Evolutionary conservation across 2,113 vertebrate species (phyloP), one percentile per base, ranked within the genome.

Genomic region (Microtus ochrogaster): DNA sequence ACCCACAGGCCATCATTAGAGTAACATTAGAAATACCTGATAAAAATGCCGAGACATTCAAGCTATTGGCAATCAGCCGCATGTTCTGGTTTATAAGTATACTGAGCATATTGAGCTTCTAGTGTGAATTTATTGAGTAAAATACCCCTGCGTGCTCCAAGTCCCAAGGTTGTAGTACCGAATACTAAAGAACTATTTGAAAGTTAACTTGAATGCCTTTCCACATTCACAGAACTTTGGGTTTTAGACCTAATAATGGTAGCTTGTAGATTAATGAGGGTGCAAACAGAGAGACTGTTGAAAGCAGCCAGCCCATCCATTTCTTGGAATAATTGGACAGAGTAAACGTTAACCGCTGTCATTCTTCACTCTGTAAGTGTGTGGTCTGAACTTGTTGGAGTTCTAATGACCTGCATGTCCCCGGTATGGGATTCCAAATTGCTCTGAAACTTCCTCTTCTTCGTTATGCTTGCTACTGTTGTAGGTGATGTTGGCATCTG

Each of bases 191-290:
- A 76, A 39, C 49, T 84, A 5, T 68, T 96, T 81, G 13, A 24
- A 94, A 55, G 12, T 47, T n/a, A 55, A n/a, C 33, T 24, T 63
- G n/a, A 93, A 94, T 91, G 7, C 8, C 77, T 97, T 76, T 84
- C 24, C 28, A 17, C n/a, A 47, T 93, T 55, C 26, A 19, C 16
- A 68, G 74, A 61, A 44, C 19, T 30, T 70, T 11, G 2, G 68
- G 17, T n/a, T 89, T 86, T 78, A 12, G 66, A 87, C 22, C 26
- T 83, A 41, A 74, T 49, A 44, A 3, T 7, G 2, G 11, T 47
- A 21, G 13, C 68, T 89, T 12, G 3, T 26, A n/a, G 44, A n/a
- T 10, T 26, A 13, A 0, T 49, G 16, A 22, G 36, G 63, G 5
- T n/a, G 41, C 26, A 44, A 66, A 55, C 30, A 72, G 33, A 33